phyloP scores from a whole-genome alignment of 1,140 invertebrate species.

The Lineus longissimus region DNA sequence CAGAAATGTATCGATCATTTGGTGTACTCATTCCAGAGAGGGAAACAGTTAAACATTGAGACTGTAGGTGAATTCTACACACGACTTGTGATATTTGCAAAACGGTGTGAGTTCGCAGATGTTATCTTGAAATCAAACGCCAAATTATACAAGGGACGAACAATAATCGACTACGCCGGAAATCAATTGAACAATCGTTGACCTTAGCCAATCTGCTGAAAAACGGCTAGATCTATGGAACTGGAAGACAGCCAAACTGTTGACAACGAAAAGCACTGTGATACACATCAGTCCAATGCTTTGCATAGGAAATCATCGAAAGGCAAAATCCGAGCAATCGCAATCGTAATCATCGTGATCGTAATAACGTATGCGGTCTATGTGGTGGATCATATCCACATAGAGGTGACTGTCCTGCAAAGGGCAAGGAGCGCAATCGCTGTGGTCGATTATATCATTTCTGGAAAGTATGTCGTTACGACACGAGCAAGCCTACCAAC shows the following conservation, averaged over 20 bases:
- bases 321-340: background rate
- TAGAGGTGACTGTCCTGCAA: background rate
- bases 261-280: conserved; percentile 2
- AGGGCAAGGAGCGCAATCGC: background rate
- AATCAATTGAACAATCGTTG: background rate
- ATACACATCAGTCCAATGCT: background rate
- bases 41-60: background rate
- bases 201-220: background rate
- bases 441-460: conserved; percentile 5
- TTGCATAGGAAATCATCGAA: background rate
- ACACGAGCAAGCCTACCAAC: background rate
- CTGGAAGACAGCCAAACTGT: conserved; percentile 9
- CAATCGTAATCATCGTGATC: background rate
- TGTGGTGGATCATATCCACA: background rate
- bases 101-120: background rate
- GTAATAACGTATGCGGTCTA: background rate
- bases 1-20: background rate
- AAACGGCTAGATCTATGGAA: background rate
- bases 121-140: background rate
- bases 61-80: background rate
- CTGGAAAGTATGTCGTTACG: background rate
- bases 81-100: background rate
- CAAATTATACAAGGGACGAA: background rate
- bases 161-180: background rate
- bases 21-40: background rate